Evolutionary conservation across 1,140 invertebrate species (phyloP).

Genomic region (Heliconius melpomene): DNA sequence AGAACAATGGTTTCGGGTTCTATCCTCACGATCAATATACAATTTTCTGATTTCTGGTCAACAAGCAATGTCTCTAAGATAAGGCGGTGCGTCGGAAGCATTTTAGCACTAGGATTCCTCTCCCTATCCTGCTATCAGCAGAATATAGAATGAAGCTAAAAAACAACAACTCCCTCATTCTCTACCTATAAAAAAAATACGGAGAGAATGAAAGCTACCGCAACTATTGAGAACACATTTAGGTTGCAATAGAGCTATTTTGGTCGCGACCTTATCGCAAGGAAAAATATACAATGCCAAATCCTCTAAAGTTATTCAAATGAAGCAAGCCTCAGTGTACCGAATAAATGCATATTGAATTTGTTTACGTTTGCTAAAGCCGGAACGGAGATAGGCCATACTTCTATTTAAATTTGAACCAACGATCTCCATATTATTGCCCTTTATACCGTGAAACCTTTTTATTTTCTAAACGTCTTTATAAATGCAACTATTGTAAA

Average conservation of each 20-base stretch:
- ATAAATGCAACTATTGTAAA: not conserved
- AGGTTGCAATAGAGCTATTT: constrained; percentile 16
- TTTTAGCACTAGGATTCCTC: not conserved
- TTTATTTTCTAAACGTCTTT: not conserved
- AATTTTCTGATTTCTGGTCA: too few species aligned
- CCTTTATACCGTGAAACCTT: not conserved
- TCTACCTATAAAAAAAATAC: not conserved
- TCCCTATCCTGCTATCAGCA: not conserved
- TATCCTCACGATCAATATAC: too few species aligned
- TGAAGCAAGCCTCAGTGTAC: constrained; percentile 55
- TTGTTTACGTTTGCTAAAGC: constrained; percentile 66
- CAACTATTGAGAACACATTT: not conserved
- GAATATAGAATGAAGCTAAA: too few species aligned
- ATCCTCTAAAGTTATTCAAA: constrained; percentile 72
- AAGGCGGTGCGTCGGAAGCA: not conserved
- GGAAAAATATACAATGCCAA: constrained; percentile 41
- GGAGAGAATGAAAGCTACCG: not conserved
- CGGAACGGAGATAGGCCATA: constrained; percentile 56
- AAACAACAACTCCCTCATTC: not conserved
- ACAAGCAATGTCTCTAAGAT: too few species aligned
- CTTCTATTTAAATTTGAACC: constrained; percentile 57
- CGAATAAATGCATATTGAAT: constrained; percentile 74
- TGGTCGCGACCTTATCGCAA: constrained; percentile 27
- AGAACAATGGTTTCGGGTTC: too few species aligned
- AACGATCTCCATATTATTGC: constrained; percentile 64